These are phyloP conservation scores for Magallana ariakensis DNA, from an alignment of 1,140 invertebrate species.

Conservation along the genomic window DNA sequence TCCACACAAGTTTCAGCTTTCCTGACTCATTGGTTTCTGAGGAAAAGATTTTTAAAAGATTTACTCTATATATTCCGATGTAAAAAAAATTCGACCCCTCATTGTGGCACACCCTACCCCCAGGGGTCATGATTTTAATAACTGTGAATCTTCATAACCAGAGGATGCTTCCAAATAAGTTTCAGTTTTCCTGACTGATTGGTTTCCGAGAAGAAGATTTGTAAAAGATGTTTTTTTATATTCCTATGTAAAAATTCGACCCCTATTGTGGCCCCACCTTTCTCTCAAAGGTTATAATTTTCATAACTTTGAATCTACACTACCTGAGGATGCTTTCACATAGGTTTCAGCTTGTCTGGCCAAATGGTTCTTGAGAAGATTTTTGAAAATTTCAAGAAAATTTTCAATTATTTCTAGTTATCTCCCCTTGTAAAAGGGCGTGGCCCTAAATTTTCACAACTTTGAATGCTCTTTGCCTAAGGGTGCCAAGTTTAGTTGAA, in stretches of 20 bases:
- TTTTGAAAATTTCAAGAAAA: too few species aligned
- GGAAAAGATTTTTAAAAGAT: background rate
- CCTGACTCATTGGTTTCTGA: background rate
- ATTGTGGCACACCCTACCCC: background rate
- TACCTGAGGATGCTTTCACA: too few species aligned
- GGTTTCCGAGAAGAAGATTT: background rate
- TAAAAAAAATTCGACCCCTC: background rate
- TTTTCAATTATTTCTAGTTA: background rate
- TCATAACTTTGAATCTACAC: background rate
- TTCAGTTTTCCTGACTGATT: background rate
- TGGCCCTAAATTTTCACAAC: too few species aligned
- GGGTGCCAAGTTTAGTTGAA: too few species aligned
- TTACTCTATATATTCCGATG: background rate
- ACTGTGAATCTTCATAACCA: background rate
- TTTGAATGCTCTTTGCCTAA: too few species aligned
- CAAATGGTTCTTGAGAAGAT: too few species aligned
- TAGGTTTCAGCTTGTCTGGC: too few species aligned
- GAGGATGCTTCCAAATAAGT: background rate
- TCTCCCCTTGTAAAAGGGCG: too few species aligned
- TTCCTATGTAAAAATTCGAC: background rate
- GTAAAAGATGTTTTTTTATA: background rate
- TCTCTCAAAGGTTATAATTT: background rate
- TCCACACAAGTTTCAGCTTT: too few species aligned
- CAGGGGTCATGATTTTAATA: background rate
- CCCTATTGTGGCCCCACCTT: background rate